Evolutionary conservation across 2,797 vertebrate species (phyloP).

Genomic region (Fistularia commersonii): DNA sequence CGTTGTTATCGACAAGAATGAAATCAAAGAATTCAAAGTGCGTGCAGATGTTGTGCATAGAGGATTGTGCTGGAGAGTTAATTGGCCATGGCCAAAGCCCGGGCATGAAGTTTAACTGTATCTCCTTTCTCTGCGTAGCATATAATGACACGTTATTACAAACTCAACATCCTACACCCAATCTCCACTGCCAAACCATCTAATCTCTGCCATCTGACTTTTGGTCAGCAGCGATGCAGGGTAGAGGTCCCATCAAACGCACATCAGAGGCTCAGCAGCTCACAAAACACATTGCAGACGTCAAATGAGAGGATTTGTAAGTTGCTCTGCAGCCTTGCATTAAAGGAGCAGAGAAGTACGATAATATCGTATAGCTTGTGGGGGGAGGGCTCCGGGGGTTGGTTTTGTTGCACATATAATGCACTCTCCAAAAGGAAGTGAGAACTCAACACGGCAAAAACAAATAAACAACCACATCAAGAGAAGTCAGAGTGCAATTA

Average conservation of each 20-base stretch:
- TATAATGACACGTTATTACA: slow-evolving; percentile 62
- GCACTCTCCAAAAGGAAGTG: not conserved
- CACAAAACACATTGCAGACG: slow-evolving; percentile 30
- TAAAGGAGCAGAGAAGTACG: slow-evolving; percentile 12
- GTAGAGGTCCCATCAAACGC: slow-evolving; percentile 21
- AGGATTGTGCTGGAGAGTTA: slow-evolving; percentile 12
- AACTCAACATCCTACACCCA: slow-evolving; percentile 63
- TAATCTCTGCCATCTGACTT: slow-evolving; percentile 67
- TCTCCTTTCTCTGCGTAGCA: slow-evolving; percentile 33
- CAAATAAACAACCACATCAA: too few relatives aligned
- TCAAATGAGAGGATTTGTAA: slow-evolving; percentile 29
- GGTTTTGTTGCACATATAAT: not conserved
- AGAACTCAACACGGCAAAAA: not conserved
- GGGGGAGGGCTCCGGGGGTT: too few relatives aligned
- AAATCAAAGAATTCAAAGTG: slow-evolving; percentile 17
- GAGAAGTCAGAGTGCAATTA: too few relatives aligned
- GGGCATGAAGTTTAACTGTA: slow-evolving; percentile 29
- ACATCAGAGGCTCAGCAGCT: slow-evolving; percentile 46
- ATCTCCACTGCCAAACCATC: slow-evolving; percentile 48
- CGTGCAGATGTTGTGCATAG: slow-evolving; percentile 27
- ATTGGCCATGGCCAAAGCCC: slow-evolving; percentile 16
- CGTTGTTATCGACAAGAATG: slow-evolving; percentile 9
- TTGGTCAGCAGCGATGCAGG: slow-evolving; percentile 44
- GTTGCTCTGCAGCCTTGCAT: slow-evolving; percentile 46
- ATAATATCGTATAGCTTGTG: slow-evolving; percentile 3